A percentile compares a stretch with the other conserved stretches of the same genome.
phyloP scores from a whole-genome alignment of 2,888 invertebrate species.

The Therioaphis trifolii region DNA sequence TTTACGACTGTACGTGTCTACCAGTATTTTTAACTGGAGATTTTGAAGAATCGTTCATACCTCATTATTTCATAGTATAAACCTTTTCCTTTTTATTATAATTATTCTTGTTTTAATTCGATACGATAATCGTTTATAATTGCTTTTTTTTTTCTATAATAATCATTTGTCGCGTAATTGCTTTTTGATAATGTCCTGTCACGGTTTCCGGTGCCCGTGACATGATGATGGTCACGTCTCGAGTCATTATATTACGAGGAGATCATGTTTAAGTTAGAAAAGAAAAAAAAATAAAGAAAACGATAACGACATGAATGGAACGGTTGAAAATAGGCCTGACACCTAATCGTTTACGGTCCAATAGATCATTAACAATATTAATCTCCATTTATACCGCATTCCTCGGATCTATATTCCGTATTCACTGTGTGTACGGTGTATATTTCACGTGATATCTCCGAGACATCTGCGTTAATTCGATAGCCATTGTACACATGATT shows the following conservation, averaged over 20 bases:
- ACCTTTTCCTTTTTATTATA: conserved; percentile 1
- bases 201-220: conserved; percentile 49
- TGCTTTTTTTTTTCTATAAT: conserved; percentile 10
- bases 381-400: conserved; percentile 41
- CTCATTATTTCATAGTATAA: background rate
- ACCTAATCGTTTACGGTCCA: conserved; percentile 48
- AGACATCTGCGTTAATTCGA: conserved; percentile 8
- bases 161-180: conserved; percentile 34
- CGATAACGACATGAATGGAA: background rate
- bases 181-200: conserved; percentile 50
- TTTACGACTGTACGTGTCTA: conserved; percentile 10
- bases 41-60: background rate
- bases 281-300: background rate
- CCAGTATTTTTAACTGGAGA: conserved; percentile 45
- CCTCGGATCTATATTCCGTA: background rate
- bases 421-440: conserved; percentile 29
- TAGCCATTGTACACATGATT: background rate
- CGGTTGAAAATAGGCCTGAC: conserved; percentile 24
- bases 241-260: background rate
- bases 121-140: conserved; percentile 50
- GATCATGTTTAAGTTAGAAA: conserved; percentile 44
- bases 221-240: conserved; percentile 36
- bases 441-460: background rate
- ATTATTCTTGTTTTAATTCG: conserved; percentile 39
- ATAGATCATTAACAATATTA: conserved; percentile 49